These are phyloP conservation scores for Tetrao urogallus DNA, from an alignment of 2,113 vertebrate genomes.

Conservation along the genomic window DNA sequence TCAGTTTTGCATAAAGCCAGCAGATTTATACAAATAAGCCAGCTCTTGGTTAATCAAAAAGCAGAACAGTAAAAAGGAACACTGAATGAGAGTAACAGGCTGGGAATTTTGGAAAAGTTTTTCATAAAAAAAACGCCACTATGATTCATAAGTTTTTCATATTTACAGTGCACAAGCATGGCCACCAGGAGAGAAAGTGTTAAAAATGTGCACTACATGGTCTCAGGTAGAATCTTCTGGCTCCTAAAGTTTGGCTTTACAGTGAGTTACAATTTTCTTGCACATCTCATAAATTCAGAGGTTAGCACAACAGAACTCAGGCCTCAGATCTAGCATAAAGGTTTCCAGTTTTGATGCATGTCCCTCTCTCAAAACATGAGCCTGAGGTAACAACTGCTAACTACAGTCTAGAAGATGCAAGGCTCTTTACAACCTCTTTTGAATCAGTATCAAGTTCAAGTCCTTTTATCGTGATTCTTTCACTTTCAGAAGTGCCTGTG, in stretches of 20 bases:
- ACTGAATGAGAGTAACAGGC: background rate
- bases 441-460: background rate
- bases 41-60: background rate
- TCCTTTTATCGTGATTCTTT: background rate
- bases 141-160: background rate
- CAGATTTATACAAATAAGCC: background rate
- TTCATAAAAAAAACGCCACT: background rate
- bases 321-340: background rate
- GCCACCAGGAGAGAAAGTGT: background rate
- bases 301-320: background rate
- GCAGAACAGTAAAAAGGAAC: background rate
- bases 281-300: background rate
- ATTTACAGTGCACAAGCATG: background rate
- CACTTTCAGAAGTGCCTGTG: background rate
- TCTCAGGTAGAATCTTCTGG: background rate
- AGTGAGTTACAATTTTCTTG: background rate
- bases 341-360: background rate
- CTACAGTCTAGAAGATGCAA: background rate
- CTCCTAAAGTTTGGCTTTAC: background rate
- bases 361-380: background rate
- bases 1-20: conserved; percentile 35
- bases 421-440: background rate
- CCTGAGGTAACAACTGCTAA: background rate
- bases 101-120: background rate
- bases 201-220: background rate